Evolutionary conservation across 1,140 invertebrate genomes (phyloP), one percentile per base, ranked within the genome.

Genomic region (Eufriesea mexicana): DNA sequence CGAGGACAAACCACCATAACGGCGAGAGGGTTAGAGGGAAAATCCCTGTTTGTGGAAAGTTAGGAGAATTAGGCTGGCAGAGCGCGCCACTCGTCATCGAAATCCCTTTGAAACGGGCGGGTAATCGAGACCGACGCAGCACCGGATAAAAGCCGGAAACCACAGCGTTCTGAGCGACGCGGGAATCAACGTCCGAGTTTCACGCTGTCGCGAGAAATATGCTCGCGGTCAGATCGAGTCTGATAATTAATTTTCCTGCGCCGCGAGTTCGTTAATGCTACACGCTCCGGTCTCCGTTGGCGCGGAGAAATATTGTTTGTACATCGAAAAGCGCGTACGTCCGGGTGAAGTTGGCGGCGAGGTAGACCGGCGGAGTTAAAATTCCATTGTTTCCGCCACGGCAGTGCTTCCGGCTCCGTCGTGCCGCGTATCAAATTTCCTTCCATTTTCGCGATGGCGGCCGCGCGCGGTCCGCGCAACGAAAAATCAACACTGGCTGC

Each of bases 381-480:
- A 81, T 74, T 81, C 55, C 79, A 81, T 81, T 81, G 71, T 75
- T 74, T 66, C 70, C 25, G 54, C 28, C 57, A 49, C 23, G 28
- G 23, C 18, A 18, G 42, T 49, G 61, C 57, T 73, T 73, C 79
- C 70, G 49, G 61, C n/a, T 45, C 35, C 18, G 28, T 2, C 61
- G n/a, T 23, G 61, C 55, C 66, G 55, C 57, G 68, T 80, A 66
- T 75, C 64, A 74, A 81, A 81, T 81, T 81, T 81, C 79, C 59
- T 74, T 74, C 28, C 68, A 74, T 54, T 74, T 35, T 28, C 70
- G 59, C 35, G 35, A 35, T 35, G 35, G 1, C 66, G 54, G 18
- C 18, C 25, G 6, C 16, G 6, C 2, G 59, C 14, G 7, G 25
- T 28, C 16, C 7, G 61, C 12, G 1, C 9, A 0, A 1, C 12